phyloP scores from a whole-genome alignment of 1,140 invertebrate species.

The fruit fly (Drosophila melanogaster) region DNA sequence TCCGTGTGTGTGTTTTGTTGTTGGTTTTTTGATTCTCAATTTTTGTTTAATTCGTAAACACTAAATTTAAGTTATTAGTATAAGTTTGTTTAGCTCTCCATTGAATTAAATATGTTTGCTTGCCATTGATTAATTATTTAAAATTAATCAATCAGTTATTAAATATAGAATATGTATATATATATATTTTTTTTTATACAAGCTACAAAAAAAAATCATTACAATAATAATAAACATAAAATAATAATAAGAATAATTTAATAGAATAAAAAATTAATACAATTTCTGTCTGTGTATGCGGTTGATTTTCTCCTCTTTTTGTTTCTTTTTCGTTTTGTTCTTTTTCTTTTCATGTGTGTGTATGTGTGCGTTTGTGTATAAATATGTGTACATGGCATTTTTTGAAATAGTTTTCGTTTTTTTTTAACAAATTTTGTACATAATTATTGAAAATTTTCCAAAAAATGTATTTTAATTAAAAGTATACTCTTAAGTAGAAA shows the following conservation, averaged over 20 bases:
- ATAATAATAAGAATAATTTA: constrained; percentile 83
- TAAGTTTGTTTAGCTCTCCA: constrained; percentile 52
- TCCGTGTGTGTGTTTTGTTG: constrained; percentile 55
- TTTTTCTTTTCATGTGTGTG: constrained; percentile 21
- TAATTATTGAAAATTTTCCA: constrained; percentile 38
- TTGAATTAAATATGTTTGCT: constrained; percentile 43
- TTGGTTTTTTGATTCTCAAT: constrained; percentile 35
- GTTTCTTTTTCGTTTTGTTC: constrained; percentile 37
- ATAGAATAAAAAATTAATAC: constrained; percentile 84
- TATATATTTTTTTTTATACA: constrained; percentile 49
- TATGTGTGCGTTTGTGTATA: constrained; percentile 53
- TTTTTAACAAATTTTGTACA: constrained; percentile 64
- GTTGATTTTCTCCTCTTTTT: constrained; percentile 25
- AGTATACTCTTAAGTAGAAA: constrained; percentile 25
- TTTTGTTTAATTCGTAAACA: constrained; percentile 52
- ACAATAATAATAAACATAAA: constrained; percentile 78
- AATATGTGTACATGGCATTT: constrained; percentile 76
- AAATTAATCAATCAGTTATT: constrained; percentile 57
- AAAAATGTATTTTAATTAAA: constrained; percentile 36
- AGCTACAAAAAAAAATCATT: constrained; percentile 71
- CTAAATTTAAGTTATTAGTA: constrained; percentile 73
- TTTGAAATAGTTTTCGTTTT: constrained; percentile 29
- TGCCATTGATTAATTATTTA: constrained; percentile 61
- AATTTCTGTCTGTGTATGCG: constrained; percentile 64
- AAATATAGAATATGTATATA: constrained; percentile 37